Evolutionary conservation across 92 coral and sea anemone genomes (phyloP), one percentile per base, ranked within the genome.

Genomic region (Epizoanthus illoricatus): DNA sequence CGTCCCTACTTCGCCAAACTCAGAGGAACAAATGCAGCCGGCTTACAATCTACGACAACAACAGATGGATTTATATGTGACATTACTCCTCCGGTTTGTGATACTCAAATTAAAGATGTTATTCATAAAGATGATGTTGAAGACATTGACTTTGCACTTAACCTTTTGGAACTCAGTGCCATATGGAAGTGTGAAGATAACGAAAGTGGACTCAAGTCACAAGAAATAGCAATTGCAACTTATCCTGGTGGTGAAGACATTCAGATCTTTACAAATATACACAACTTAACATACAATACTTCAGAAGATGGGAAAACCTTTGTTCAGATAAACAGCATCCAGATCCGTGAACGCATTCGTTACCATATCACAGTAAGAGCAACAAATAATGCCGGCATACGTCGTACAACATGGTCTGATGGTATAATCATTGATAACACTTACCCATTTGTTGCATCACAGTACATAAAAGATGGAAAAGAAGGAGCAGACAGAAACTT

Each of bases 11-110:
- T 83, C 19, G 69, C 89, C 39, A 74, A 84, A 9, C 75, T 94
- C 8, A 86, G 88, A 20, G 98, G 95, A 61, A 91, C 93, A 1
- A 94, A 94, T 68, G 94, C 98, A 8, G 98, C 87, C 0, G 93
- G 93, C 17, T 71, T 91, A 16, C 87, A 84, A 64, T 52, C 93
- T 20, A 58, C 84, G 7, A 86, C 78, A n/a, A 83, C 66, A 66
- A 81, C 94, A n/a, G 71, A 92, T 24, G 98, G 95, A 16, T 89
- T 94, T 79, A 83, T 84, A 17, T 85, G 93, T 5, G 98, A 94
- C 70, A 83, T 79, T 64, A 83, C 95, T n/a, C 62, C 87, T 28
- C 95, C 93, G 8, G 5, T 20, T 12, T 94, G 98, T 62, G 80
- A 74, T 21, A 84, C 80, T n/a, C 61, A 74, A 20, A 88, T 81